Evolutionary conservation across 2,888 invertebrate species (phyloP).

Genomic region (Eulithis prunata): DNA sequence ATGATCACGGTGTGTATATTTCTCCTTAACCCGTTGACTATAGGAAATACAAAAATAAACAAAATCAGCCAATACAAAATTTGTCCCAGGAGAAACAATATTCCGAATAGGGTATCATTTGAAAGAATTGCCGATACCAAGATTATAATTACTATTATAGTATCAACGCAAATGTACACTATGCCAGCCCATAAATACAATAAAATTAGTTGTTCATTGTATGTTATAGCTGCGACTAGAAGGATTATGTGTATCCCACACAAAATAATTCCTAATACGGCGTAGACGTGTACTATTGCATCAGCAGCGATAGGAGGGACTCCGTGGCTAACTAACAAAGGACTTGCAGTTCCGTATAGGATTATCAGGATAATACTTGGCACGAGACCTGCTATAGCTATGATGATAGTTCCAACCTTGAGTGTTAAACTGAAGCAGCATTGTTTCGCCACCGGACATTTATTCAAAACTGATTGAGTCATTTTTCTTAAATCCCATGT

Average conservation of each 20-base stretch:
- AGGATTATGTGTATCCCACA: conserved; percentile 51
- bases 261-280: conserved; percentile 53
- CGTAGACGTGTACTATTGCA: conserved; percentile 51
- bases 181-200: conserved; percentile 59
- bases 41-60: conserved; percentile 52
- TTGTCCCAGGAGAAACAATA: conserved; percentile 41
- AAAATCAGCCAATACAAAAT: conserved; percentile 53
- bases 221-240: conserved; percentile 52
- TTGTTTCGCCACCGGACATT: conserved; percentile 46
- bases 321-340: conserved; percentile 42
- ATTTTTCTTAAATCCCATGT: conserved; percentile 2
- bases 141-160: conserved; percentile 42
- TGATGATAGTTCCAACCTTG: conserved; percentile 57
- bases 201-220: conserved; percentile 58
- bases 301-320: conserved; percentile 36
- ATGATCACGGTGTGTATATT: conserved; percentile 63
- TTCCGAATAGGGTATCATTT: conserved; percentile 32
- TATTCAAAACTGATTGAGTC: conserved; percentile 33
- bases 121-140: conserved; percentile 38
- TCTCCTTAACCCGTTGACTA: conserved; percentile 63
- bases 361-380: conserved; percentile 50
- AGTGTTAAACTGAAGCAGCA: conserved; percentile 56
- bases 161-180: conserved; percentile 52
- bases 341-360: conserved; percentile 41
- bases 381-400: conserved; percentile 53